Base-by-base conservation (phyloP, 2,797 vertebrate species). In the Pangasius djambal region DNA sequence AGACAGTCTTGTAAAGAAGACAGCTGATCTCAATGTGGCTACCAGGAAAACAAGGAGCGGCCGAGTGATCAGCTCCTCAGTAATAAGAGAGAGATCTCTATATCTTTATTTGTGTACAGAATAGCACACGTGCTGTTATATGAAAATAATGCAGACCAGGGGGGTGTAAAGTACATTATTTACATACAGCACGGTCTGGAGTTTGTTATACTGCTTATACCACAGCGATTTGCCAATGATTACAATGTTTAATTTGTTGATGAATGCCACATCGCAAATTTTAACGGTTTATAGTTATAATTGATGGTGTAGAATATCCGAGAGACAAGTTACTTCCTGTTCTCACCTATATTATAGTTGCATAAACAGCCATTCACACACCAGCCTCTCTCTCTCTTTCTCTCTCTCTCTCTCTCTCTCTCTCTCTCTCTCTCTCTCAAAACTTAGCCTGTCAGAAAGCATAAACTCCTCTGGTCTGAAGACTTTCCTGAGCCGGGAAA, bases 1-100 rank as follows among this genome's bases (percentile, higher is more conserved):
- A 90, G 93, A 95, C 84, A 93, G 93, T 44, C 91, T 96, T 91
- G 95, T 96, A 88, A 94, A 57, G 88, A 95, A 94, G 92, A 96
- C 96, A 0, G 95, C 95, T 83, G 93, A 96, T 85, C 92, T 96
- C 89, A 93, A 95, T 65, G 37, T 96, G 88, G 92, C 93, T 10
- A 91, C 94, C 91, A 96, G 95, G 93, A 98, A 95, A 94, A 97
- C 97, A 88, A 96, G 98, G 91, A 98, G 97, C 88, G 97, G 97
- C 55, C 96, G 94, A 87, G 90, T 96, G 83, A 95, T 94, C 83
- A 90, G 50, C 48, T 89, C 93, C 10, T 79, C 87, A 92, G 96
- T 96, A 84, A 89, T 94, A 93, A 69, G 28, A 82, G 28, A 52
- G 83, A 31, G 34, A 59, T 37, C 20, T 44, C 9, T 67, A 40